Percentiles rank a stretch among this genome's conserved stretches.
Evolutionary conservation across 2,797 vertebrate genomes (phyloP).

Genomic region (Erithacus rubecula): DNA sequence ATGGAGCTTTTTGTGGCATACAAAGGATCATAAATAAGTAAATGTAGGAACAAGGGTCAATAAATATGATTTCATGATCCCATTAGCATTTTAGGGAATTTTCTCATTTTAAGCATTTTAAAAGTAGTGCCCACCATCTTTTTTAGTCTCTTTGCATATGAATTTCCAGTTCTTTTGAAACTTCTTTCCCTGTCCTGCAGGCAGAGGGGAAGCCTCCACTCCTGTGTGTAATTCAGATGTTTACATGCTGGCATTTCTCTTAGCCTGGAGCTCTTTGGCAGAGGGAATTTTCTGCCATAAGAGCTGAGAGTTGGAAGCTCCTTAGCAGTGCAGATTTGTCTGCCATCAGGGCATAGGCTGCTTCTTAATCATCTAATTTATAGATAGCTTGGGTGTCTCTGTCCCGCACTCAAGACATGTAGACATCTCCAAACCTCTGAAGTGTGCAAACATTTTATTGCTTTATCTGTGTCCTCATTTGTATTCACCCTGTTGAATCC

Average conservation of each 20-base stretch:
- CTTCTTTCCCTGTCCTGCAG: neutral
- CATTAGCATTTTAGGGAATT: neutral
- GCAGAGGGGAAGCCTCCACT: neutral
- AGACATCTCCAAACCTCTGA: neutral
- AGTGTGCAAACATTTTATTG: neutral
- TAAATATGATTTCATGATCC: neutral
- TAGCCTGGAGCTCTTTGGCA: neutral
- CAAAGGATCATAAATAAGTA: neutral
- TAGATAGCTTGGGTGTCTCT: neutral
- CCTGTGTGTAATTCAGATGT: neutral
- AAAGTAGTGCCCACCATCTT: accelerated
- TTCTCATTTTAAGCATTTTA: neutral
- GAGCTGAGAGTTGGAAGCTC: neutral
- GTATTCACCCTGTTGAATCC: neutral
- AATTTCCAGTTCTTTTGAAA: neutral
- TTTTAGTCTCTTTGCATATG: neutral
- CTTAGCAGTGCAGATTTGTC: neutral
- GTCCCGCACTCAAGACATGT: neutral
- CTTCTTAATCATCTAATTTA: conserved; percentile 6
- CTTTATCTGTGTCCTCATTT: neutral
- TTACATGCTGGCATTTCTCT: neutral
- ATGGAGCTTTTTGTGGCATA: neutral
- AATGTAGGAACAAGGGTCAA: neutral
- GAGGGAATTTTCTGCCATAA: neutral
- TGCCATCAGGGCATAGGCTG: conserved; percentile 2